Conservation (phyloP, 2,113 vertebrate species). For the Alces alces region DNA sequence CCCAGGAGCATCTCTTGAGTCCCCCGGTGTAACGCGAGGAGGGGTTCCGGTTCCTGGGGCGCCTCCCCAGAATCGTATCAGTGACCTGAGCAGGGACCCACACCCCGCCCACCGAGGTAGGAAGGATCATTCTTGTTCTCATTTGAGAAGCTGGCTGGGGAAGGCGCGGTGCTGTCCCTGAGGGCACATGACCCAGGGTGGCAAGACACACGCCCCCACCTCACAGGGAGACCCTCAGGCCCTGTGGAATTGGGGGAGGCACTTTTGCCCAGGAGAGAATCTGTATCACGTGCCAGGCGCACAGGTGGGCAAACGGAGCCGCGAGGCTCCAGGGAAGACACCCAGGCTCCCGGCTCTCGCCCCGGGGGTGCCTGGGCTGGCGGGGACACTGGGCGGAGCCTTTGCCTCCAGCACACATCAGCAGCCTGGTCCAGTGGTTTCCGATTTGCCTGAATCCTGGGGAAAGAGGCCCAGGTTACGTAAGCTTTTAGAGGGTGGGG, state of each 20-base stretch:
- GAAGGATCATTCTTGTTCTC: not conserved
- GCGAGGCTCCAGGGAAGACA: not conserved
- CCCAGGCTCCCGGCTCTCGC: not conserved
- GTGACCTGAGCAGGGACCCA: not conserved
- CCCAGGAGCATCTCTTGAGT: not conserved
- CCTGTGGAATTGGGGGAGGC: rapidly evolving
- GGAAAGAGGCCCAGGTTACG: not conserved
- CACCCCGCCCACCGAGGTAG: not conserved
- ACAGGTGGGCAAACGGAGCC: not conserved
- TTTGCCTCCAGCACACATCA: not conserved
- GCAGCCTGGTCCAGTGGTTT: not conserved
- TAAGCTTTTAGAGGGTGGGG: not conserved
- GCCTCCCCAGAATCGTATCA: not conserved
- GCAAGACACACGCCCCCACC: too few relatives aligned
- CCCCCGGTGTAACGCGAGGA: not conserved
- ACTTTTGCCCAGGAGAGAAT: not conserved
- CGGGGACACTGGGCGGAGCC: rapidly evolving
- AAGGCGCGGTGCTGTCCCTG: not conserved
- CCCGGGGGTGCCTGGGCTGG: not conserved
- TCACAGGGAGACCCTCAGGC: not conserved
- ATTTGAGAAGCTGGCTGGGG: not conserved
- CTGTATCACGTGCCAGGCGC: not conserved
- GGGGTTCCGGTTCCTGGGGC: not conserved
- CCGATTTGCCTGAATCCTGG: not conserved
- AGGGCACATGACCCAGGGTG: not conserved